Percentiles rank a stretch among this genome's conserved stretches.
phyloP scores from a whole-genome alignment of 2,797 vertebrate species.

The Enteromius paludinosus region DNA sequence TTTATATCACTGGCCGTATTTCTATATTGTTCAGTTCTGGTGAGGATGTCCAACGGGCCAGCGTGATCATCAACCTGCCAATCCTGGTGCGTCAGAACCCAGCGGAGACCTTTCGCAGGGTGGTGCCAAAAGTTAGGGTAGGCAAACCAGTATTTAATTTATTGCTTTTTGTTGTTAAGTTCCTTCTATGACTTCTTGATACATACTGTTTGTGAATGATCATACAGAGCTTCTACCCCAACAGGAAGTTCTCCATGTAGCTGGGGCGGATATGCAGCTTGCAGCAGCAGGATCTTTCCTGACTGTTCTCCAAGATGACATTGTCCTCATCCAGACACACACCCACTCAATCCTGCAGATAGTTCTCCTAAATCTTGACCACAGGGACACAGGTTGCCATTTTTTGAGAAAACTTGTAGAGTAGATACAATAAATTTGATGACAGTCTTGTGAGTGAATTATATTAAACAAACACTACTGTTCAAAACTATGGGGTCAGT shows the following conservation, averaged over 20 bases:
- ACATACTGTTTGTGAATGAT: not conserved
- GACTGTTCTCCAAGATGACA: slow-evolving; percentile 92
- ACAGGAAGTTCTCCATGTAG: slow-evolving; percentile 89
- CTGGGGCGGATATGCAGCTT: slow-evolving; percentile 90
- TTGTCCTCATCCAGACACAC: slow-evolving; percentile 89
- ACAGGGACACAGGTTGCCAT: slow-evolving; percentile 88
- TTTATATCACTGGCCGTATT: slow-evolving; percentile 18
- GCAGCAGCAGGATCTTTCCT: slow-evolving; percentile 89
- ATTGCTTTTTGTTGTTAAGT: slow-evolving; percentile 3
- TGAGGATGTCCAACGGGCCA: slow-evolving; percentile 91
- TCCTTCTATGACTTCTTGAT: not conserved
- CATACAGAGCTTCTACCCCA: slow-evolving; percentile 12
- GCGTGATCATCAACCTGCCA: slow-evolving; percentile 92
- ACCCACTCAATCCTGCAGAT: slow-evolving; percentile 92
- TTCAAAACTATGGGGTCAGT: not conserved
- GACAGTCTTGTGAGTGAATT: no score
- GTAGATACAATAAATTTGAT: not conserved
- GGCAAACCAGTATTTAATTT: slow-evolving; percentile 54
- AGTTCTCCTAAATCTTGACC: slow-evolving; percentile 91
- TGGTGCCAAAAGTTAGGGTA: slow-evolving; percentile 95
- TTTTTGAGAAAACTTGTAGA: not conserved
- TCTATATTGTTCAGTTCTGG: slow-evolving; percentile 80
- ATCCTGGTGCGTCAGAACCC: slow-evolving; percentile 91
- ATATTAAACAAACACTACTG: not conserved
- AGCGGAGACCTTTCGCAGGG: slow-evolving; percentile 90